These are phyloP conservation scores for Pangasianodon gigas DNA, from an alignment of 2,113 vertebrate genomes.

Conservation along the genomic window DNA sequence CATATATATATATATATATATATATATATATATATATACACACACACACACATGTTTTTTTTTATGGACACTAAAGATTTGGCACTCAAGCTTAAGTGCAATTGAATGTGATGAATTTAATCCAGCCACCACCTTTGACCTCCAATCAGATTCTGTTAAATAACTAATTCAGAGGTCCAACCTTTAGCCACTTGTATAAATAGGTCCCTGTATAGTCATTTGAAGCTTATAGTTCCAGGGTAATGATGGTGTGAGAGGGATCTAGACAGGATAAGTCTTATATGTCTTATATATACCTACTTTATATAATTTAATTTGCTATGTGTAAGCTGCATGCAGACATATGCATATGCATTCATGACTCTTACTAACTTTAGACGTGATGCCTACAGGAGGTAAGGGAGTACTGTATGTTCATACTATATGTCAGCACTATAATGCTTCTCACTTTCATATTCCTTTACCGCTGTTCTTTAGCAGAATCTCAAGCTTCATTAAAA, in stretches of 20 bases:
- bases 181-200: conserved; percentile 1
- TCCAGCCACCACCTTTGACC: conserved; percentile 42
- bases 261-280: neutral
- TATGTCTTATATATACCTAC: neutral
- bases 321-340: neutral
- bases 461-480: conserved; percentile 55
- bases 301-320: neutral
- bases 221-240: neutral
- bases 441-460: conserved; percentile 26
- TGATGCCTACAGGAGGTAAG: neutral
- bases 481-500: conserved; percentile 62
- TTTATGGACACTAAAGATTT: conserved; percentile 32
- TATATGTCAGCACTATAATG: conserved; percentile 1
- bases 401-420: neutral
- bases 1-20: too few relatives aligned
- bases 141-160: conserved; percentile 42
- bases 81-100: conserved; percentile 26
- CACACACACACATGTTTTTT: too few relatives aligned
- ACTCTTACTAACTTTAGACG: neutral
- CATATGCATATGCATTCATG: neutral
- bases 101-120: conserved; percentile 32
- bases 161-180: conserved; percentile 27
- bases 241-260: neutral
- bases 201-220: neutral
- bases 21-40: too few relatives aligned